Evolutionary conservation across 2,797 vertebrate species (phyloP).

Genomic region (Enteromius fasciolatus): DNA sequence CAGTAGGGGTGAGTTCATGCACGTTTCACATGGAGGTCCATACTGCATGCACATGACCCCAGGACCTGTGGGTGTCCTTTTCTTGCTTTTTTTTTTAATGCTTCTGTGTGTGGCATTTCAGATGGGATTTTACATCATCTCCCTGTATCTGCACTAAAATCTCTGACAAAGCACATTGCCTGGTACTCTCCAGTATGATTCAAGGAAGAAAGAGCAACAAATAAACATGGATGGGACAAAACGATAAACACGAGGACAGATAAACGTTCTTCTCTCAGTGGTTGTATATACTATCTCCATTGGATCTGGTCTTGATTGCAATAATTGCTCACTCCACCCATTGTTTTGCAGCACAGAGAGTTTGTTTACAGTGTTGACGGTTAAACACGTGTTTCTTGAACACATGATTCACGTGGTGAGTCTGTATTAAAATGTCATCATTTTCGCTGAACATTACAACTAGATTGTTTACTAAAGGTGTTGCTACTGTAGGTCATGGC

Average conservation of each 20-base stretch:
- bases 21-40: conserved; percentile 8
- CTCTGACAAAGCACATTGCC: conserved; percentile 6
- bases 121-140: conserved; percentile 40
- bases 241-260: conserved; percentile 56
- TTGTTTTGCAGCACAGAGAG: background rate
- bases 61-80: conserved; percentile 3
- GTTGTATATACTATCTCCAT: background rate
- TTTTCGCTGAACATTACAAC: background rate
- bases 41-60: conserved; percentile 8
- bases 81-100: conserved; percentile 3
- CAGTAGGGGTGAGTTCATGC: conserved; percentile 15
- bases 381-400: background rate
- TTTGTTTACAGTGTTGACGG: conserved; percentile 31
- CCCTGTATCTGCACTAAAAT: conserved; percentile 41
- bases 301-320: conserved; percentile 37
- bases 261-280: conserved; percentile 21
- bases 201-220: conserved; percentile 21
- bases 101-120: conserved; percentile 33
- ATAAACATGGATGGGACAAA: conserved; percentile 62
- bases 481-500: background rate
- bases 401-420: background rate
- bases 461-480: background rate
- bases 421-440: background rate
- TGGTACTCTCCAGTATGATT: conserved; percentile 33
- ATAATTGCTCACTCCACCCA: conserved; percentile 24